Evolutionary conservation across 2,888 invertebrate genomes (phyloP).

Genomic region (Melanostoma mellinum): DNA sequence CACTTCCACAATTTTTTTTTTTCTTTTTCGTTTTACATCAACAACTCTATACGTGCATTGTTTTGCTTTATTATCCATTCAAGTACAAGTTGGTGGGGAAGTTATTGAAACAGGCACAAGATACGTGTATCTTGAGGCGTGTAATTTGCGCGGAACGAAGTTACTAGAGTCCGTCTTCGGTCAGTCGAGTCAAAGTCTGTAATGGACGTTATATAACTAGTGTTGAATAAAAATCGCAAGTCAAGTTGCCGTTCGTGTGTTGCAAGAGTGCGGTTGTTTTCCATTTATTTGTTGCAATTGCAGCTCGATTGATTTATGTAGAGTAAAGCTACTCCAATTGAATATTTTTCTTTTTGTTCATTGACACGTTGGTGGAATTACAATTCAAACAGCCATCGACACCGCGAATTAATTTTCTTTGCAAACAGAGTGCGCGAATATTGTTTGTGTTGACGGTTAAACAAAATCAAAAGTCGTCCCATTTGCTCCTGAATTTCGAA

Average conservation of each 20-base stretch:
- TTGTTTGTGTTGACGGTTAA: conserved; percentile 26
- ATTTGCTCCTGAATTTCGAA: conserved; percentile 22
- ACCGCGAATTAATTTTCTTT: conserved; percentile 14
- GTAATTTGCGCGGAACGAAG: conserved; percentile 66
- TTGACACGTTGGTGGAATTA: conserved; percentile 44
- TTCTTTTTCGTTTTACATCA: background rate
- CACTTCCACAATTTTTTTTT: conserved; percentile 8
- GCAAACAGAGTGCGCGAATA: conserved; percentile 10
- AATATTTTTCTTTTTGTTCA: conserved; percentile 8
- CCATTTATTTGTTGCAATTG: conserved; percentile 56
- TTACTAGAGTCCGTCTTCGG: conserved; percentile 58
- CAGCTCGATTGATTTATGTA: conserved; percentile 37
- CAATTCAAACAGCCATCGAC: conserved; percentile 51
- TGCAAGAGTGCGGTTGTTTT: conserved; percentile 52
- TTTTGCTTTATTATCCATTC: conserved; percentile 29
- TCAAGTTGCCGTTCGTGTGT: conserved; percentile 51
- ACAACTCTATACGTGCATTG: conserved; percentile 15
- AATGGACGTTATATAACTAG: conserved; percentile 65
- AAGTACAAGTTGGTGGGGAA: conserved; percentile 50
- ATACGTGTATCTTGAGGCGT: conserved; percentile 35
- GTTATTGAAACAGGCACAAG: conserved; percentile 35
- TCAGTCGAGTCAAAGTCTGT: conserved; percentile 42
- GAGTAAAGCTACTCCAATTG: background rate
- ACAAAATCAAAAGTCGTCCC: background rate
- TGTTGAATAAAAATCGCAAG: conserved; percentile 56